Evolutionary conservation across 2,888 invertebrate genomes (phyloP), one percentile per base, ranked within the genome.

Genomic region (Spisula solida): DNA sequence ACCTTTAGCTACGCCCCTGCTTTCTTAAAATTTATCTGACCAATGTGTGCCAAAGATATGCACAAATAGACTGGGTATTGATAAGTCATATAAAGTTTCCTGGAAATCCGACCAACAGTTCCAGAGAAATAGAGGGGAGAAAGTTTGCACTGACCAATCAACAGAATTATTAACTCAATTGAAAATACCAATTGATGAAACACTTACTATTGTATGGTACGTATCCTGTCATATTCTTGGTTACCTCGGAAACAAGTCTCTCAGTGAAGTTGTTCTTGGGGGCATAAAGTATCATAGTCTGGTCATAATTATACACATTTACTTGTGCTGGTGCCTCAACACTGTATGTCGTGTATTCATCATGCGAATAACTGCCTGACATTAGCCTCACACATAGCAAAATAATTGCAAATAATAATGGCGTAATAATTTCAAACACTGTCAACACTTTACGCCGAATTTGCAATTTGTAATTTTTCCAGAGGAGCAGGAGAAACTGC

Each of bases 381-480:
- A 41, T 41, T 12, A 85, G 86, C 16, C 95, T 90, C 5, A 95
- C 90, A 34, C 92, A 48, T 16, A 95, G 51, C 47, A 95, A 75
- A 1, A 95, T 70, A 12, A 88, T 41, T 0, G 95, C 94, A 82
- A 95, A 95, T 16, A 92, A 82, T 10, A 95, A 16, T 0, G 95
- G 95, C 2, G 95, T 88, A 8, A 94, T 29, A 80, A 95, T 86
- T 87, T 95, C 95, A 86, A 95, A 95, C 0, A 94, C 87, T n/a
- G 94, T 93, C 75, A 95, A 94, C 79, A 92, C 91, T 34, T 93
- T 88, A 85, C 93, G 94, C 1, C 94, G 90, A 48, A 91, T 91
- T 87, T 95, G 95, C n/a, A 95, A 82, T 0, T 92, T 88, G 81
- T 93, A 93, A 83, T 95, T 95, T 83, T 95, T 95, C 95, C 95